A percentile compares a stretch with the other conserved stretches of the same genome.
Evolutionary conservation across 2,113 vertebrate genomes (phyloP).

Genomic region (Pteropus alecto): DNA sequence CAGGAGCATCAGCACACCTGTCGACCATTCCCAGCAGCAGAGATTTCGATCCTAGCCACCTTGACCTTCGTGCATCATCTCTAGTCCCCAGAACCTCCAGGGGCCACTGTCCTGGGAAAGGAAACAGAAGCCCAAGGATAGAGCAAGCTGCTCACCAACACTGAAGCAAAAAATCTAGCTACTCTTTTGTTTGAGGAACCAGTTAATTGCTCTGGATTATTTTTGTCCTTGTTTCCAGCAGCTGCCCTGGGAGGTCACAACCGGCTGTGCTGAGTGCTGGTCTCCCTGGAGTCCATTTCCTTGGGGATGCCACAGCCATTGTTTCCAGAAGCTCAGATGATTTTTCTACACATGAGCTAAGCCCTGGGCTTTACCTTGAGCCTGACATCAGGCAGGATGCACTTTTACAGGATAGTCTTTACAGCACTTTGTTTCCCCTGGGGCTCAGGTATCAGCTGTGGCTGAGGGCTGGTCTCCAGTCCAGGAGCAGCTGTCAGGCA

Average conservation of each 20-base stretch:
- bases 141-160: background rate
- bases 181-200: background rate
- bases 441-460: background rate
- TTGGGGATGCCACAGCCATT: background rate
- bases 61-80: background rate
- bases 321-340: background rate
- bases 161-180: background rate
- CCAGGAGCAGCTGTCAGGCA: background rate
- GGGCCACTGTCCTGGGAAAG: background rate
- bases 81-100: background rate
- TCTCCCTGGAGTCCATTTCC: background rate
- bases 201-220: background rate
- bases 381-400: background rate
- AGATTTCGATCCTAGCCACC: background rate
- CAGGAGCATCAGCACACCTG: background rate
- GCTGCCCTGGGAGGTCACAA: background rate
- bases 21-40: background rate
- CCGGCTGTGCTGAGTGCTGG: background rate
- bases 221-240: background rate
- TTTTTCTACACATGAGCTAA: background rate
- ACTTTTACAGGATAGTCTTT: background rate
- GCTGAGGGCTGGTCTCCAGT: background rate
- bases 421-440: accelerated
- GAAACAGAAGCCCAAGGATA: background rate
- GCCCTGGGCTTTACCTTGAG: background rate